Evolutionary conservation across 2,113 vertebrate species (phyloP).

Genomic region (Silurus meridionalis): DNA sequence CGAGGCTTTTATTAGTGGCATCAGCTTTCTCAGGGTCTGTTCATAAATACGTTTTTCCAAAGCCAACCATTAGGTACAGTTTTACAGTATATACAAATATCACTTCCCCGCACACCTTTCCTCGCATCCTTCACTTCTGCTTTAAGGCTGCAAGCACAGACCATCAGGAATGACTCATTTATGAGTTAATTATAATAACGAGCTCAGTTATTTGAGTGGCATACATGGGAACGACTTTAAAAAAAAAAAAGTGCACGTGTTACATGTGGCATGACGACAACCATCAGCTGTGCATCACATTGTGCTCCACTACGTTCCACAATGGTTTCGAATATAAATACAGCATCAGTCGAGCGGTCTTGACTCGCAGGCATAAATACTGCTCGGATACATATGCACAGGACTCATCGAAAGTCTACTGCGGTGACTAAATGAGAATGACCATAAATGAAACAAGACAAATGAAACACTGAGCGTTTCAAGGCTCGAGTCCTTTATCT

Average conservation of each 20-base stretch:
- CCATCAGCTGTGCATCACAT: not conserved
- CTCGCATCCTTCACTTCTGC: not conserved
- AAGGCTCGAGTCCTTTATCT: not conserved
- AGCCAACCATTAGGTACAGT: not conserved
- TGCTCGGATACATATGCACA: slow-evolving; percentile 39
- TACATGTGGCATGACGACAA: not conserved
- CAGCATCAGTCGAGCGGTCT: not conserved
- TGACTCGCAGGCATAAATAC: slow-evolving; percentile 34
- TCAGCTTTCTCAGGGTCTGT: not conserved
- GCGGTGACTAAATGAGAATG: slow-evolving; percentile 25
- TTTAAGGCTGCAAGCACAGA: slow-evolving; percentile 15
- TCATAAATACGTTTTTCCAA: slow-evolving; percentile 28
- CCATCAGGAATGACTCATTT: not conserved
- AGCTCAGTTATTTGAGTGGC: slow-evolving; percentile 14
- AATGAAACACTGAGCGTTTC: slow-evolving; percentile 32
- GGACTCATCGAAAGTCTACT: not conserved
- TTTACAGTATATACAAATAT: slow-evolving; percentile 37
- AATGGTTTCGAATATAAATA: slow-evolving; percentile 10
- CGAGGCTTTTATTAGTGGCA: slow-evolving; percentile 5
- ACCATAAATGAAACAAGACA: slow-evolving; percentile 24
- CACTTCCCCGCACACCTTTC: not conserved
- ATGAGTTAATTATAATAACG: not conserved
- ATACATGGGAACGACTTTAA: not conserved
- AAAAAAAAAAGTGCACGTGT: slow-evolving; percentile 3
- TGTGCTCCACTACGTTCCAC: slow-evolving; percentile 13